Base-by-base conservation (phyloP, 2,113 vertebrate species). In the Okapia johnstoni region DNA sequence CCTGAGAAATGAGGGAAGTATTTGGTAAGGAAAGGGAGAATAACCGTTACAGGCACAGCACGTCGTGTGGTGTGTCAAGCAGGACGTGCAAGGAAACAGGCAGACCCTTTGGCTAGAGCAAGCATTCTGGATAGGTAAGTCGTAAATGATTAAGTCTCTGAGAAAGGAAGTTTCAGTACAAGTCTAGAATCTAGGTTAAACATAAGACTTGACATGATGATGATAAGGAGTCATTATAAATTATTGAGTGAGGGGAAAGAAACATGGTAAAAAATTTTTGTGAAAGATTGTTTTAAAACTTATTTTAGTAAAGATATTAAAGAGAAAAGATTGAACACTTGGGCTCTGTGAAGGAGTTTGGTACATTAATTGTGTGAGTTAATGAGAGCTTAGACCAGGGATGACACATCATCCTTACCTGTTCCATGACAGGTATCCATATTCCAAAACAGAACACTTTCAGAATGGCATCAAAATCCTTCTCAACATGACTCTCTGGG, bases 101-200 rank as follows among this genome's bases (percentile, higher is more conserved):
- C 58, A 79, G 57, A 58, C 36, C 15, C 33, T 88, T 54, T 16
- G 40, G 14, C 33, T 77, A 30, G 7, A 92, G 55, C 7, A 77
- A 66, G 83, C 26, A 23, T 48, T 85, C 48, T 55, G 36, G n/a
- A 14, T 13, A 48, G 11, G 2, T 40, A 87, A 61, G 88, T 43
- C 13, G 6, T 25, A 66, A 43, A 26, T 90, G 28, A 77, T 81
- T 83, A 46, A 94, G 16, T 79, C 6, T 60, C 12, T 76, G 25
- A 85, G 30, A 54, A 33, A 52, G 12, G 50, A 48, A 50, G 9
- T 1, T 79, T 50, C 23, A 46, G 2, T 48, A 30, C 76, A 36
- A 48, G 3, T 66, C 50, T 88, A 58, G 79, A 93, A 93, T 97
- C 94, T 91, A 93, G 13, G 52, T 66, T 88, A 48, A 91, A 52